phyloP scores from a whole-genome alignment of 1,140 invertebrate genomes.

The Hycleus cichorii region DNA sequence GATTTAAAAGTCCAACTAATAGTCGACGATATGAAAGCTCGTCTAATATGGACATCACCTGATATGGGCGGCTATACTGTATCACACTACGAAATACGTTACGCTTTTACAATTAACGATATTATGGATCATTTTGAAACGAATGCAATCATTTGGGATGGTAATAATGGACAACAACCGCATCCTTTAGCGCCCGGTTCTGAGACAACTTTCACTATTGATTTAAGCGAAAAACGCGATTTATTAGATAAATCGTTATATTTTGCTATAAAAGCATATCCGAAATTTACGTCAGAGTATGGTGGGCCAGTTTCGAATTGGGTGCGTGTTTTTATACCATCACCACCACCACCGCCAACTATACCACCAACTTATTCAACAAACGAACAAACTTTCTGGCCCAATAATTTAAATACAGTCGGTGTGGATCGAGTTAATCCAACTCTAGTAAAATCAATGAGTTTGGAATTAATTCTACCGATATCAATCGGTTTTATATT shows the following conservation, averaged over 20 bases:
- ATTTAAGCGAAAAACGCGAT: conserved; percentile 41
- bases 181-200: conserved; percentile 41
- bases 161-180: conserved; percentile 27
- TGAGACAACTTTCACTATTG: conserved; percentile 42
- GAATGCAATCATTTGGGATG: conserved; percentile 36
- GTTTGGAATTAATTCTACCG: conserved; percentile 42
- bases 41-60: conserved; percentile 49
- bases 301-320: conserved; percentile 50
- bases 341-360: conserved; percentile 44
- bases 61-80: conserved; percentile 46
- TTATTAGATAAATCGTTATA: conserved; percentile 44
- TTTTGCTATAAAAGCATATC: conserved; percentile 47
- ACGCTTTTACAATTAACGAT: conserved; percentile 39
- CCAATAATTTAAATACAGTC: conserved; percentile 30
- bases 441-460: conserved; percentile 29
- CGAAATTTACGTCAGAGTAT: conserved; percentile 33
- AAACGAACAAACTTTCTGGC: conserved; percentile 35
- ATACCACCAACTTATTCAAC: conserved; percentile 35
- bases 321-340: conserved; percentile 45
- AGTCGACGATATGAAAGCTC: conserved; percentile 39
- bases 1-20: conserved; percentile 42
- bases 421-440: conserved; percentile 27
- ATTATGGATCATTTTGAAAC: conserved; percentile 45
- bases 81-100: conserved; percentile 45
- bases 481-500: conserved; percentile 42